phyloP scores from a whole-genome alignment of 2,888 invertebrate species.

The Phyllotreta cruciferae region DNA sequence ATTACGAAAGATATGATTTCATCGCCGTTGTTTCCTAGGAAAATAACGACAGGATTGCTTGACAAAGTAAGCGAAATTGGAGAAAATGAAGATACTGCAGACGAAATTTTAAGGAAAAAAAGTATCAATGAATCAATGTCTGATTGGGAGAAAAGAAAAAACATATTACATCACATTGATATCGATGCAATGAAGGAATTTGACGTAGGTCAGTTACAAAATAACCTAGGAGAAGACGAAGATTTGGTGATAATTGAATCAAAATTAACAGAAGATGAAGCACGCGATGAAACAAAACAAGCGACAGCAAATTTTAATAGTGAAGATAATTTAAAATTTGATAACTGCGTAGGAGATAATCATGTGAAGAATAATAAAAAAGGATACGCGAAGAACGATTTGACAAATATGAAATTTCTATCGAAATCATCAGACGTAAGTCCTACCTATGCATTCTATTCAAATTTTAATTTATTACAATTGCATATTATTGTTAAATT shows the following conservation, averaged over 20 bases:
- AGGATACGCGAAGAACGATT: constrained; percentile 6
- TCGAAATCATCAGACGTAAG: constrained; percentile 34
- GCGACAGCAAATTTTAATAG: neutral
- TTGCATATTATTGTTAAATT: too few species aligned
- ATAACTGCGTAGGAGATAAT: neutral
- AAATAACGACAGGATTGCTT: constrained; percentile 20
- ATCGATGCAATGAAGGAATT: neutral
- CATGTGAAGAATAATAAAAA: neutral
- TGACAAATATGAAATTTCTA: constrained; percentile 23
- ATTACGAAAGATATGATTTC: constrained; percentile 34
- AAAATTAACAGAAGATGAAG: neutral
- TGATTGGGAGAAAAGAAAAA: constrained; percentile 15
- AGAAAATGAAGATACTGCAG: neutral
- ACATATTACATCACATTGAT: constrained; percentile 17
- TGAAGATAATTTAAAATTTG: neutral
- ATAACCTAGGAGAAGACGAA: neutral
- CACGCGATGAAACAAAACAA: neutral
- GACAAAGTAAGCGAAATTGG: neutral
- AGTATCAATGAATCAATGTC: neutral
- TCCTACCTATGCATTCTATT: neutral
- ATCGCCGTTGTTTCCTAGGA: constrained; percentile 23
- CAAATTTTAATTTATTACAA: too few species aligned
- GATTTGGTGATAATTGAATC: neutral
- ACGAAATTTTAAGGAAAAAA: constrained; percentile 4
- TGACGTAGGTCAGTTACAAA: neutral